These are phyloP conservation scores for Spilosoma lubricipeda DNA, from an alignment of 2,888 invertebrate species.

Conservation along the genomic window DNA sequence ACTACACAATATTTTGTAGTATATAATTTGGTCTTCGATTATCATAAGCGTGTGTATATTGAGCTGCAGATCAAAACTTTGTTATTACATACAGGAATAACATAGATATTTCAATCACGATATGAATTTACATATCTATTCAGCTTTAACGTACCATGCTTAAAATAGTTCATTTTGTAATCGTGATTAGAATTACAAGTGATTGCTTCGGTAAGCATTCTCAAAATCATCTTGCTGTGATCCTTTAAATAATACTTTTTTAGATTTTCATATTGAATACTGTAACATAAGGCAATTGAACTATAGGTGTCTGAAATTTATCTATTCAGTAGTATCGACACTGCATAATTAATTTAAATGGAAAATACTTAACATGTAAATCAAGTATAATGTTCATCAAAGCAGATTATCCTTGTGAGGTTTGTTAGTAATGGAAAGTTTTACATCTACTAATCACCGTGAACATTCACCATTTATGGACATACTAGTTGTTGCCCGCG, in stretches of 20 bases:
- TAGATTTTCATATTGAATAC: neutral
- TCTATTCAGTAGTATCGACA: too few relatives aligned
- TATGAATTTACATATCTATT: constrained; percentile 1
- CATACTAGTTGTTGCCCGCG: too few relatives aligned
- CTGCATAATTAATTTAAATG: neutral
- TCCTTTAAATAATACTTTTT: too few relatives aligned
- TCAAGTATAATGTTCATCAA: neutral
- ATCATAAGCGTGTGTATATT: constrained; percentile 2
- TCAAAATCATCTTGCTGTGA: neutral
- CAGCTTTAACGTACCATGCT: neutral
- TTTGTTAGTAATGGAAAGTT: too few relatives aligned
- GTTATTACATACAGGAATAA: neutral
- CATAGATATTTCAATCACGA: constrained; percentile 4
- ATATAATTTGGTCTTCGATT: constrained; percentile 9
- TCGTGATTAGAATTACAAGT: neutral
- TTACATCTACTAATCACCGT: too few relatives aligned
- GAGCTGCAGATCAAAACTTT: neutral
- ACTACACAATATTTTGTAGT: too few relatives aligned
- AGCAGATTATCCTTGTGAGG: neutral
- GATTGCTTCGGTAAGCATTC: neutral
- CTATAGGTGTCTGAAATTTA: too few relatives aligned
- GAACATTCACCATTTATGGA: too few relatives aligned
- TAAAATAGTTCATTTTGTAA: neutral
- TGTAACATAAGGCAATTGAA: neutral
- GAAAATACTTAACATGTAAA: neutral